Percentiles rank a stretch among this genome's conserved stretches.
phyloP scores from a whole-genome alignment of 2,797 vertebrate genomes.

The Carduelis carduelis region DNA sequence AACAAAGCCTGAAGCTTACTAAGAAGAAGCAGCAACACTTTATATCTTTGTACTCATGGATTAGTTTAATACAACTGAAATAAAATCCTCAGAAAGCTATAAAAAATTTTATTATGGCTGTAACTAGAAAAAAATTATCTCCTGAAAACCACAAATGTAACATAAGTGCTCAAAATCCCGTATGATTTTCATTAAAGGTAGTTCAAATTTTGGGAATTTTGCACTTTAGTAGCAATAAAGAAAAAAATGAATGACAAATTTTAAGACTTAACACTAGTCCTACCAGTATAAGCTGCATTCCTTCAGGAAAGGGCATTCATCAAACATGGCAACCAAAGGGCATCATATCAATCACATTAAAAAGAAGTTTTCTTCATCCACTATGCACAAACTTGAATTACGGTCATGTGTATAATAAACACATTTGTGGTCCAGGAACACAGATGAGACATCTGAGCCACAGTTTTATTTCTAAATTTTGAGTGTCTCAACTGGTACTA shows the following conservation, averaged over 20 bases:
- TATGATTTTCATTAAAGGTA: background rate
- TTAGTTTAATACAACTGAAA: background rate
- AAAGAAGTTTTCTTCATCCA: background rate
- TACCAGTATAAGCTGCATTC: background rate
- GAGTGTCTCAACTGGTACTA: background rate
- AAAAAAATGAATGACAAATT: background rate
- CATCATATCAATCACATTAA: background rate
- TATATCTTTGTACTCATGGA: background rate
- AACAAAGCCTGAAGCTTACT: background rate
- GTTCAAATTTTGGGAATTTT: background rate
- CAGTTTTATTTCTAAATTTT: background rate
- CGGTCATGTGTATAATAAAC: rapidly evolving
- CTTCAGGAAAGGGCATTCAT: background rate
- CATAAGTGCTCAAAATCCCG: background rate
- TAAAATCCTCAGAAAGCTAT: background rate
- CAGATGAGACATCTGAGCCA: background rate
- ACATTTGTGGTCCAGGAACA: background rate
- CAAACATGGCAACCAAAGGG: background rate
- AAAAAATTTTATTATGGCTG: background rate
- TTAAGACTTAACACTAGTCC: background rate
- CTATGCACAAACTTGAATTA: background rate
- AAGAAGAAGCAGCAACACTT: background rate
- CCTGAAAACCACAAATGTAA: background rate
- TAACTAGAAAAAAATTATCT: background rate
- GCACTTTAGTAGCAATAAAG: background rate